phyloP scores from a whole-genome alignment of 2,797 vertebrate species.

The Acipenser oxyrinchus region DNA sequence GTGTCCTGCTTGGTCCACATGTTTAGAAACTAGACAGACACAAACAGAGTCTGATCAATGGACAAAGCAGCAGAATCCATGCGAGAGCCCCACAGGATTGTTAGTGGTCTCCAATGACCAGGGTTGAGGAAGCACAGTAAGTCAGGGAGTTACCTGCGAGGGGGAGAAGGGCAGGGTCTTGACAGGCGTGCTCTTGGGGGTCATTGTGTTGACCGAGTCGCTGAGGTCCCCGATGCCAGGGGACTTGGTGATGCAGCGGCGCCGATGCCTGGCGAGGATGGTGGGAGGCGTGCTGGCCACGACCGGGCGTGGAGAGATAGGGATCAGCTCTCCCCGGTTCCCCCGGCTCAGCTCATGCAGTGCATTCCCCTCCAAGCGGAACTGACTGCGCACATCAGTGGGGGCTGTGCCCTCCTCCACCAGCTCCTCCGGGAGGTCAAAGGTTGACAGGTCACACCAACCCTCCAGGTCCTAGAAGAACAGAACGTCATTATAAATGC shows the following conservation, averaged over 20 bases:
- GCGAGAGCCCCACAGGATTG: too few relatives aligned
- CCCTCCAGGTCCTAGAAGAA: slow-evolving; percentile 74
- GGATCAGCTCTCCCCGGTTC: slow-evolving; percentile 89
- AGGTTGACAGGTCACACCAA: slow-evolving; percentile 86
- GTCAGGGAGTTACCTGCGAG: slow-evolving; percentile 70
- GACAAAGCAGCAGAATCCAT: too few relatives aligned
- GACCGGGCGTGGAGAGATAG: slow-evolving; percentile 80
- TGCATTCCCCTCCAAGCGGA: slow-evolving; percentile 81
- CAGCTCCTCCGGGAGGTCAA: slow-evolving; percentile 71
- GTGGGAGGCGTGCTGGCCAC: slow-evolving; percentile 60
- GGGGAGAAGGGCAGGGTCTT: slow-evolving; percentile 94
- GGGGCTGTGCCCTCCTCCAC: slow-evolving; percentile 44
- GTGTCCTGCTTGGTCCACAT: slow-evolving; percentile 93
- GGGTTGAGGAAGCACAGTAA: neutral
- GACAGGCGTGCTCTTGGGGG: slow-evolving; percentile 90
- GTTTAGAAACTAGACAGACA: slow-evolving; percentile 78
- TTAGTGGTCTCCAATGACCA: neutral
- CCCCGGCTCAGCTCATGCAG: slow-evolving; percentile 86
- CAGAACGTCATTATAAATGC: too few relatives aligned
- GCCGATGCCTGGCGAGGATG: slow-evolving; percentile 70
- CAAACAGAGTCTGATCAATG: neutral
- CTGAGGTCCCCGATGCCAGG: slow-evolving; percentile 48
- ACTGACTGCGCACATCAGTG: slow-evolving; percentile 43
- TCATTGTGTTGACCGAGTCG: slow-evolving; percentile 78
- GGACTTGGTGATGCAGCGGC: slow-evolving; percentile 73